Conservation (phyloP, 2,797 vertebrate species). For the Phrynocephalus forsythii region DNA sequence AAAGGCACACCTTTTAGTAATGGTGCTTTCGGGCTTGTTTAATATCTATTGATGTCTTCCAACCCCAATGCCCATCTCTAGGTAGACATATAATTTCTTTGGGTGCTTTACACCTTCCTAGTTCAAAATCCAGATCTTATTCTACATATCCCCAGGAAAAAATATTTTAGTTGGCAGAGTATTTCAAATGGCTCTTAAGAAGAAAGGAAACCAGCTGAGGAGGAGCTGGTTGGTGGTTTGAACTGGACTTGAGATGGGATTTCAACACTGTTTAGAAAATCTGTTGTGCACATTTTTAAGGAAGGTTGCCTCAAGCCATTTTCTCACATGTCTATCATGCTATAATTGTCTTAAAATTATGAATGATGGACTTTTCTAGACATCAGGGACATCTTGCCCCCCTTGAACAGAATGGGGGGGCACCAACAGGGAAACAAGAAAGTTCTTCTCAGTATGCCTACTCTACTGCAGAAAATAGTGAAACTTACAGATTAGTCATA, state of each 20-base stretch:
- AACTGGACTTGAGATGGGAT: not conserved
- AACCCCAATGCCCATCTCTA: not conserved
- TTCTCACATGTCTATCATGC: no score
- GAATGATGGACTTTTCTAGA: no score
- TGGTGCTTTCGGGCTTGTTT: slow-evolving; percentile 2
- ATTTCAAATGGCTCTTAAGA: not conserved
- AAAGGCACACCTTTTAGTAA: not conserved
- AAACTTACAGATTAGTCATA: no score
- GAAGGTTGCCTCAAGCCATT: not conserved
- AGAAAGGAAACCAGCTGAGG: not conserved
- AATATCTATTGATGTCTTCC: not conserved
- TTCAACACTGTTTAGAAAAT: not conserved
- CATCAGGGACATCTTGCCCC: no score
- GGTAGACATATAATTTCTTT: not conserved
- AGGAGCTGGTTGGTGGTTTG: not conserved
- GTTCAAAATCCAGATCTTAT: slow-evolving; percentile 26
- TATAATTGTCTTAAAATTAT: no score
- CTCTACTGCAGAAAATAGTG: no score
- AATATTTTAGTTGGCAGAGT: not conserved
- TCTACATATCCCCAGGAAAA: not conserved
- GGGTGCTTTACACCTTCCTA: not conserved
- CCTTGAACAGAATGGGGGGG: no score
- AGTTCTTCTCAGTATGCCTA: no score
- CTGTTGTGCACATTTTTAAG: not conserved
- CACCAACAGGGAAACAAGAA: no score